Evolutionary conservation across 2,113 vertebrate species (phyloP).

Genomic region (Rhizomys pruinosus): DNA sequence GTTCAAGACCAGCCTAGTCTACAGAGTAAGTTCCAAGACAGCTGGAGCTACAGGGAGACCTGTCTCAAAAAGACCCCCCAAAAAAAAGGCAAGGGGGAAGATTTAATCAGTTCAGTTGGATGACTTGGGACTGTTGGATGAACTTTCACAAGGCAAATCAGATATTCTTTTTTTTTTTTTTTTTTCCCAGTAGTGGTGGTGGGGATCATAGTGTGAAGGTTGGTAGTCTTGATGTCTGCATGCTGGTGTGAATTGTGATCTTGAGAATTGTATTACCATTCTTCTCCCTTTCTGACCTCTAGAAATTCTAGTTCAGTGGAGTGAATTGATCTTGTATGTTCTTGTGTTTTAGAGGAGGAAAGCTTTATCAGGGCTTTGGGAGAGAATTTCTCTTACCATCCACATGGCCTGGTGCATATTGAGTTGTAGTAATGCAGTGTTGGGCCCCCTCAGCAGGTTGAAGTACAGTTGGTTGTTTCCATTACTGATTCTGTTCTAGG

Average conservation of each 20-base stretch:
- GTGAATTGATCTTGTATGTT: constrained; percentile 17
- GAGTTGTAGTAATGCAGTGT: not conserved
- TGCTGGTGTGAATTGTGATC: not conserved
- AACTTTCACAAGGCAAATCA: constrained; percentile 50
- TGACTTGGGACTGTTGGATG: not conserved
- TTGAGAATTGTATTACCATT: constrained; percentile 8
- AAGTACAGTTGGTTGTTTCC: constrained; percentile 44
- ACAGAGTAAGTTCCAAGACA: too few relatives aligned
- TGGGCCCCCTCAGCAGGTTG: not conserved
- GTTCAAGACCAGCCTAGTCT: too few relatives aligned
- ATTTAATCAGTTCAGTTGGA: constrained; percentile 37
- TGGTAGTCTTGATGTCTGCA: constrained; percentile 26
- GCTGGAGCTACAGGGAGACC: too few relatives aligned
- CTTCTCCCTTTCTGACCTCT: not conserved
- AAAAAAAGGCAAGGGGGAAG: too few relatives aligned
- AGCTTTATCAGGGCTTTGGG: constrained; percentile 20
- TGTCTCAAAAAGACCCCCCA: too few relatives aligned
- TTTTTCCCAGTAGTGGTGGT: too few relatives aligned
- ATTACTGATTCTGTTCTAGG: constrained; percentile 7
- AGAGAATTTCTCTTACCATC: constrained; percentile 22
- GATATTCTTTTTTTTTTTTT: not conserved
- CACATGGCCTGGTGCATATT: not conserved
- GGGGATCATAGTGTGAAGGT: too few relatives aligned
- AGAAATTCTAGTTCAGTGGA: constrained; percentile 27
- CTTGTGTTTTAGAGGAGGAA: constrained; percentile 39